These are phyloP conservation scores for Phenacoccus solenopsis DNA, from an alignment of 1,140 invertebrate genomes.

Conservation along the genomic window DNA sequence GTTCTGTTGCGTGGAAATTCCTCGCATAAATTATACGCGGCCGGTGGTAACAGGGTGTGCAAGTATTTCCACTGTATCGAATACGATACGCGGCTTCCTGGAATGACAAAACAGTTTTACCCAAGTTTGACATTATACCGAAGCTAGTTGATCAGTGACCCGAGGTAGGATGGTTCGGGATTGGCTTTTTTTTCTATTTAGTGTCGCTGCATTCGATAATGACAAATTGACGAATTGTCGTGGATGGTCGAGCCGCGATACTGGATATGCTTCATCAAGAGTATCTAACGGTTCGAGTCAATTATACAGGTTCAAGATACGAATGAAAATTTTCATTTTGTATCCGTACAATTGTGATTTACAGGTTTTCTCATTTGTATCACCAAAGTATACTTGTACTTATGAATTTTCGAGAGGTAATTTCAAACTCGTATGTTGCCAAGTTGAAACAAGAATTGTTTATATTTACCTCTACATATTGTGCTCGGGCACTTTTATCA, in stretches of 20 bases:
- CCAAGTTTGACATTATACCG: conserved; percentile 4
- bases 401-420: too few species aligned
- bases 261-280: background rate
- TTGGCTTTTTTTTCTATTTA: background rate
- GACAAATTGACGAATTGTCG: conserved; percentile 13
- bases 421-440: too few species aligned
- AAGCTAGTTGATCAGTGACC: conserved; percentile 8
- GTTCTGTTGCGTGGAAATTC: background rate
- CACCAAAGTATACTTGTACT: too few species aligned
- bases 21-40: background rate
- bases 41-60: background rate
- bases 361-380: too few species aligned
- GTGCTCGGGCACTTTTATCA: too few species aligned
- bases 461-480: too few species aligned
- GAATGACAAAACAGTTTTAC: background rate
- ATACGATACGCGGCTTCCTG: background rate
- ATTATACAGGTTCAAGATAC: too few species aligned
- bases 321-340: too few species aligned
- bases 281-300: conserved; percentile 12
- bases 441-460: too few species aligned
- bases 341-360: too few species aligned
- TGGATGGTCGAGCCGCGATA: background rate
- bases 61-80: background rate
- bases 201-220: background rate
- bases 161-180: background rate